phyloP scores from a whole-genome alignment of 2,888 invertebrate genomes.

The Helicoverpa assulta region DNA sequence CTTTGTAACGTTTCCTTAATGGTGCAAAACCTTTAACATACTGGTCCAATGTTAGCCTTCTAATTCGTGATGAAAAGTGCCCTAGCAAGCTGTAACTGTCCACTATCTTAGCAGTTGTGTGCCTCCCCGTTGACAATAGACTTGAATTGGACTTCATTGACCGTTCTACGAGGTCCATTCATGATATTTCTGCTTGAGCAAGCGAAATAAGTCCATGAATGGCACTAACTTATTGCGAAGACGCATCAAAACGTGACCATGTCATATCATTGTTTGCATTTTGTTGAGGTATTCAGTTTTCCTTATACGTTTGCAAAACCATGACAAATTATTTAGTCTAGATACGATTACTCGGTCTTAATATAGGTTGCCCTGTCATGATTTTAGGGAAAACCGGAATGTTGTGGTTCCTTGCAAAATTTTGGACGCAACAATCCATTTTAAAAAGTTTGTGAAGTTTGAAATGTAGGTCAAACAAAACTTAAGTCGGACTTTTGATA shows the following conservation, averaged over 20 bases:
- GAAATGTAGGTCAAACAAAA: too few species aligned
- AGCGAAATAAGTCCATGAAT: slow-evolving; percentile 29
- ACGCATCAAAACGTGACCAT: slow-evolving; percentile 26
- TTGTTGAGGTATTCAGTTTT: slow-evolving; percentile 14
- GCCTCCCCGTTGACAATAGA: slow-evolving; percentile 13
- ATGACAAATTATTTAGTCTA: slow-evolving; percentile 1
- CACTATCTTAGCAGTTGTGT: not conserved
- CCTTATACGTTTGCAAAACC: slow-evolving; percentile 20
- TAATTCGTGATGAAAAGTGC: not conserved
- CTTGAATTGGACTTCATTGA: slow-evolving; percentile 10
- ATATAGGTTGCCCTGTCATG: too few species aligned
- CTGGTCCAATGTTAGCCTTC: not conserved
- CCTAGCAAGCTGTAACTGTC: slow-evolving; percentile 1
- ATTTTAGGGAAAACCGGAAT: too few species aligned
- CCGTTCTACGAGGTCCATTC: slow-evolving; percentile 10
- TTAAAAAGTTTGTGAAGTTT: too few species aligned
- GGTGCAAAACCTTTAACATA: not conserved
- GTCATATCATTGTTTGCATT: slow-evolving; percentile 11
- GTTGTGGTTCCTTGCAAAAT: too few species aligned
- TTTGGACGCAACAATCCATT: too few species aligned
- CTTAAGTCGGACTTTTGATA: too few species aligned
- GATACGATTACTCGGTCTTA: not conserved
- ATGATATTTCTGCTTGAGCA: slow-evolving; percentile 32
- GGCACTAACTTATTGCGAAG: slow-evolving; percentile 25
- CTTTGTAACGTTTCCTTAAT: not conserved